These are phyloP conservation scores for Drosophila hydei DNA, from an alignment of 1,140 invertebrate species.

Conservation along the genomic window DNA sequence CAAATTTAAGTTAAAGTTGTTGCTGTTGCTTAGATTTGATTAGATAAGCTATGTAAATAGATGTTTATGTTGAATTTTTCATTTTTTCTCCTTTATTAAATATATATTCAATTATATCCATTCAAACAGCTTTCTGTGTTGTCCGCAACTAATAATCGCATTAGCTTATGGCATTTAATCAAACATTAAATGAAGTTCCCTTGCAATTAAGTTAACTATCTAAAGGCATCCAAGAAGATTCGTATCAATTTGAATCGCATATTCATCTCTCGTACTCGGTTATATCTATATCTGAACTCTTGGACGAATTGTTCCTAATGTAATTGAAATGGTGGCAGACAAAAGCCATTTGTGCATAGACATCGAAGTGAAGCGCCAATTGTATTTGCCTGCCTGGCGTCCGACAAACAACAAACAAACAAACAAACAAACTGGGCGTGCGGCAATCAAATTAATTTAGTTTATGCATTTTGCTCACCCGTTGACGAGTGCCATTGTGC, in stretches of 20 bases:
- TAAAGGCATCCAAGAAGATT: background rate
- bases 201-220: no score
- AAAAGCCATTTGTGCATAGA: conserved; percentile 11
- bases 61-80: no score
- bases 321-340: conserved; percentile 39
- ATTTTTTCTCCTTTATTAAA: no score
- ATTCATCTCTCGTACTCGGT: background rate
- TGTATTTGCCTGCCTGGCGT: conserved; percentile 18
- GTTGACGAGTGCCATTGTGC: conserved; percentile 8
- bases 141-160: no score
- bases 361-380: conserved; percentile 22
- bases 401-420: conserved; percentile 20
- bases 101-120: no score
- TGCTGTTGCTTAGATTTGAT: no score
- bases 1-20: no score
- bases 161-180: no score
- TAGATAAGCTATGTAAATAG: no score
- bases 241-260: background rate
- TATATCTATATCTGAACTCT: no score
- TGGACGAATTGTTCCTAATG: conserved; percentile 28
- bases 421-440: conserved; percentile 24
- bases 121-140: no score
- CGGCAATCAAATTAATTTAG: conserved; percentile 53
- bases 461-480: conserved; percentile 31
- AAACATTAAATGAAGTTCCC: no score